Conservation (phyloP, 2,797 vertebrate genomes). For the Scleropages formosus region DNA sequence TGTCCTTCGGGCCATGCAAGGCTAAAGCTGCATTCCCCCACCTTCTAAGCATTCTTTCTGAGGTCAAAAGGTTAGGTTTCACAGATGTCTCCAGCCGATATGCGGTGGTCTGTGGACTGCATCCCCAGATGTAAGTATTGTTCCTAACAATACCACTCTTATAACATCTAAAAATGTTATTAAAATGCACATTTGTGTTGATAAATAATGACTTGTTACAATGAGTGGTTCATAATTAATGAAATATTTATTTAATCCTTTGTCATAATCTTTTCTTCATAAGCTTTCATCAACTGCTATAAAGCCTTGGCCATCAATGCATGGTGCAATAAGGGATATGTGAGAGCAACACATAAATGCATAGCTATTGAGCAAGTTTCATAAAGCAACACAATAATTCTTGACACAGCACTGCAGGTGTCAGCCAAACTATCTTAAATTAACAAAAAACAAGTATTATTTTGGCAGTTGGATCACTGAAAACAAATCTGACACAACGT, state of each 20-base stretch:
- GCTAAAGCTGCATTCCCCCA: not conserved
- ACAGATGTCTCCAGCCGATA: slow-evolving; percentile 6
- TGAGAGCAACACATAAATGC: slow-evolving; percentile 62
- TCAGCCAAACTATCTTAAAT: slow-evolving; percentile 55
- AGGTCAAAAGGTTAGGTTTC: slow-evolving; percentile 5
- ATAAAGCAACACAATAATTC: slow-evolving; percentile 45
- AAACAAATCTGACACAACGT: slow-evolving; percentile 50
- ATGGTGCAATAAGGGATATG: slow-evolving; percentile 52
- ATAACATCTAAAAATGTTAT: no score
- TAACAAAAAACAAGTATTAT: slow-evolving; percentile 53
- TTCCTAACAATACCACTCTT: no score
- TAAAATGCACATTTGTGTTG: no score
- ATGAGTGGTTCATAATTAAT: slow-evolving; percentile 51
- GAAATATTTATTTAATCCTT: slow-evolving; percentile 62
- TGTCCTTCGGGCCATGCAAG: not conserved
- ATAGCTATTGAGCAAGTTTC: slow-evolving; percentile 44
- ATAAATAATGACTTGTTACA: no score
- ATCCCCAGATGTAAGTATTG: not conserved
- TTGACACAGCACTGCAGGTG: slow-evolving; percentile 48
- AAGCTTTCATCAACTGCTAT: slow-evolving; percentile 77
- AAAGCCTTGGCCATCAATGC: slow-evolving; percentile 67
- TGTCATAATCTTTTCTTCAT: slow-evolving; percentile 68
- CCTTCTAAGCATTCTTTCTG: not conserved
- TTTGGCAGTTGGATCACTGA: slow-evolving; percentile 47
- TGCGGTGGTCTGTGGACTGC: slow-evolving; percentile 2